These are phyloP conservation scores for Kryptolebias marmoratus DNA, from an alignment of 2,113 vertebrate genomes.

Conservation along the genomic window DNA sequence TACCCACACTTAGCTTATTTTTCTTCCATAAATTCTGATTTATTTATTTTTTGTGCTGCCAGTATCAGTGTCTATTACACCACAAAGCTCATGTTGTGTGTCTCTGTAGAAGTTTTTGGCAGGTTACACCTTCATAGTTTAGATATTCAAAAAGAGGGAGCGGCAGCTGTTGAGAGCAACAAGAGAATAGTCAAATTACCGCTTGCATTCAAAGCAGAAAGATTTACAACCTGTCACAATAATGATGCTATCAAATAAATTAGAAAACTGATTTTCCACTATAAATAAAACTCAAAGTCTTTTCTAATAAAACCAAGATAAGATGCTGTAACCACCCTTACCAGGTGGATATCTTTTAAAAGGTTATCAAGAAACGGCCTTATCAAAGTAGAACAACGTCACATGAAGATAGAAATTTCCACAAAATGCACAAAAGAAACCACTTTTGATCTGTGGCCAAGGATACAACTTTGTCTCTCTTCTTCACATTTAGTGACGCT, in stretches of 20 bases:
- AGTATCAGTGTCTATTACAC: neutral
- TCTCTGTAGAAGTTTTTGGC: neutral
- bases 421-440: too few relatives aligned
- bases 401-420: too few relatives aligned
- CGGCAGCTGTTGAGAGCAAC: neutral
- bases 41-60: neutral
- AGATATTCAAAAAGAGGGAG: neutral
- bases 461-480: too few relatives aligned
- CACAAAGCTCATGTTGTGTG: neutral
- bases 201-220: neutral
- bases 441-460: too few relatives aligned
- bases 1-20: neutral
- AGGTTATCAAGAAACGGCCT: neutral
- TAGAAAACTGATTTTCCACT: neutral
- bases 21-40: neutral
- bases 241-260: neutral
- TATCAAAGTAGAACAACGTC: too few relatives aligned
- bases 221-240: neutral
- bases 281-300: neutral
- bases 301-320: neutral
- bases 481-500: too few relatives aligned
- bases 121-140: neutral
- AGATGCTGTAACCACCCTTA: neutral
- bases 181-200: neutral
- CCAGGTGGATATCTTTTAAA: too few relatives aligned